phyloP scores from a whole-genome alignment of 2,113 vertebrate genomes.

The Isurus oxyrinchus region DNA sequence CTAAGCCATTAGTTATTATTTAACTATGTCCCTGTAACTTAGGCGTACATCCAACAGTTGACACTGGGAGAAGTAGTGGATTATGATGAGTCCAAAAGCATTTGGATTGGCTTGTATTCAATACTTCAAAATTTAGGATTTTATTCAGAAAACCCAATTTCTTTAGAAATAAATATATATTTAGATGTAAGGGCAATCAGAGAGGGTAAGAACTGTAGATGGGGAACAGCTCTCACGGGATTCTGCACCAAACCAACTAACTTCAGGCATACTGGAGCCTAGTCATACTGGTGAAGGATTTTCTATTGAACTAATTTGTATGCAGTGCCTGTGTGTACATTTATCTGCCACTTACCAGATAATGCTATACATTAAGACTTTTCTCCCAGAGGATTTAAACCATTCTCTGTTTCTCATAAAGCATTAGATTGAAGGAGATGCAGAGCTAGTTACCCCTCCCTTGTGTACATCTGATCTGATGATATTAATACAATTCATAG shows the following conservation, averaged over 20 bases:
- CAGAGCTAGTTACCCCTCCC: neutral
- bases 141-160: neutral
- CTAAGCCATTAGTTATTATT: conserved; percentile 4
- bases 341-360: neutral
- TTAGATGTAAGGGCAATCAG: neutral
- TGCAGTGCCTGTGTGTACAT: neutral
- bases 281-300: no score
- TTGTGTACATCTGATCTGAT: neutral
- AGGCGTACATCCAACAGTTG: neutral
- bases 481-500: neutral
- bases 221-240: neutral
- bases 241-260: neutral
- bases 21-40: neutral
- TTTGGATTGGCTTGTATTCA: neutral
- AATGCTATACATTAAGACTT: neutral
- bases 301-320: neutral
- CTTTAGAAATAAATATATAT: neutral
- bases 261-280: neutral
- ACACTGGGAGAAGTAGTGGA: neutral
- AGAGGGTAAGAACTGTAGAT: neutral
- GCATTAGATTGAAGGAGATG: neutral
- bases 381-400: neutral
- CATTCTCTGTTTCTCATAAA: neutral
- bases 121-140: neutral
- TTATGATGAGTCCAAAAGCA: neutral